phyloP scores from a whole-genome alignment of 1,140 invertebrate genomes.

The Macrobrachium nipponense region DNA sequence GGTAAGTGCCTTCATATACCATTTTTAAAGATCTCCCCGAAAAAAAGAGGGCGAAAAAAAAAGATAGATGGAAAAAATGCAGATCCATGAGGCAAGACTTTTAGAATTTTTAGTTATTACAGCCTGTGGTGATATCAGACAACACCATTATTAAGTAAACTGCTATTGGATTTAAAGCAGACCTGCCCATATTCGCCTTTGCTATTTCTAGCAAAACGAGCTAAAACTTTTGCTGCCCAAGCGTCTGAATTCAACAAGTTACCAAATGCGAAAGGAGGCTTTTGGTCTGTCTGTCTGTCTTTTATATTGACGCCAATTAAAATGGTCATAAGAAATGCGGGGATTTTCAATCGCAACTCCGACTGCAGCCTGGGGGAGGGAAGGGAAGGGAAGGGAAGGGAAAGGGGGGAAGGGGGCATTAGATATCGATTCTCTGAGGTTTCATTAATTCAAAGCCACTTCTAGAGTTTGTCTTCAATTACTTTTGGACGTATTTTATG shows the following conservation, averaged over 20 bases:
- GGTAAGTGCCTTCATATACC: conserved; percentile 53
- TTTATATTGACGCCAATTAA: not conserved
- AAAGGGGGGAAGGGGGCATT: not conserved
- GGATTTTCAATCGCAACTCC: too few relatives aligned
- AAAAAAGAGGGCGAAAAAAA: too few relatives aligned
- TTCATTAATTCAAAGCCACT: too few relatives aligned
- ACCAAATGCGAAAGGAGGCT: not conserved
- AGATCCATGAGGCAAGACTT: conserved; percentile 46
- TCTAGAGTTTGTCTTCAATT: too few relatives aligned
- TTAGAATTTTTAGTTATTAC: conserved; percentile 56
- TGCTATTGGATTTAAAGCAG: not conserved
- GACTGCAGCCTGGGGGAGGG: not conserved
- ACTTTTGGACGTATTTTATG: too few relatives aligned
- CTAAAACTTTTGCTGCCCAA: not conserved
- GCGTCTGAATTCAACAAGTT: conserved; percentile 38
- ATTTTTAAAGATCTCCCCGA: conserved; percentile 49
- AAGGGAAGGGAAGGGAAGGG: not conserved
- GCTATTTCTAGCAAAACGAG: conserved; percentile 5
- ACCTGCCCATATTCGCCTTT: conserved; percentile 16
- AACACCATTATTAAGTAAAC: not conserved
- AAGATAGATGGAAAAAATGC: conserved; percentile 18
- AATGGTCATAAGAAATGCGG: too few relatives aligned
- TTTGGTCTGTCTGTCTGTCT: not conserved
- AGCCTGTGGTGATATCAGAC: conserved; percentile 36
- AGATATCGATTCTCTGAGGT: too few relatives aligned